phyloP scores from a whole-genome alignment of 92 coral and sea anemone genomes.

The Palythoa caribaeorum region DNA sequence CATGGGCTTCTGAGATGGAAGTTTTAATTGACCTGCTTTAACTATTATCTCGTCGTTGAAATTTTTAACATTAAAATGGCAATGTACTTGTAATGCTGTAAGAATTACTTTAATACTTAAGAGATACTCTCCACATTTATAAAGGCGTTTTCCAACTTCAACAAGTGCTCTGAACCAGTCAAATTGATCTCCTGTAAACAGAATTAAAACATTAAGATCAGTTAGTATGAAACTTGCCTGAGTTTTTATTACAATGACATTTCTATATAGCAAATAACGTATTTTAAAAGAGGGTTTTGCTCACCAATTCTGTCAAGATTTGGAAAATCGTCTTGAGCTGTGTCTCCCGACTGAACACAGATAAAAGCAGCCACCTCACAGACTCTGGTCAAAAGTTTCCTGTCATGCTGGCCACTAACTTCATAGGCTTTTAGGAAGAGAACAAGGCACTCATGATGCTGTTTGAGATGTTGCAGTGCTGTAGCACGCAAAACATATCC shows the following conservation, averaged over 20 bases:
- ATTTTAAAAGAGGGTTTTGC: not conserved
- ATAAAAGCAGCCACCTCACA: slow-evolving; percentile 71
- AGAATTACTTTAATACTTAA: slow-evolving; percentile 66
- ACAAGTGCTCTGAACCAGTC: slow-evolving; percentile 72
- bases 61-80: slow-evolving; percentile 38
- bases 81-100: slow-evolving; percentile 78
- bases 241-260: too few species aligned
- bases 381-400: slow-evolving; percentile 60
- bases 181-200: slow-evolving; percentile 26
- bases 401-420: slow-evolving; percentile 67
- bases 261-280: too few species aligned
- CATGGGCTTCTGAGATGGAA: not conserved
- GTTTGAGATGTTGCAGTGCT: slow-evolving; percentile 81
- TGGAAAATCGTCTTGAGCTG: slow-evolving; percentile 59
- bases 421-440: slow-evolving; percentile 82
- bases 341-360: slow-evolving; percentile 71
- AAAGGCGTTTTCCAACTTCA: slow-evolving; percentile 74
- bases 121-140: slow-evolving; percentile 51
- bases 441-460: slow-evolving; percentile 66
- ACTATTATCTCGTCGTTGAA: slow-evolving; percentile 42
- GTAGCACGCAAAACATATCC: slow-evolving; percentile 83
- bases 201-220: not conserved
- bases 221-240: not conserved
- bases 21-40: slow-evolving; percentile 25
- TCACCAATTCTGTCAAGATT: slow-evolving; percentile 55